Base-by-base conservation (phyloP, 2,797 vertebrate species). In the Ispidina lecontei region DNA sequence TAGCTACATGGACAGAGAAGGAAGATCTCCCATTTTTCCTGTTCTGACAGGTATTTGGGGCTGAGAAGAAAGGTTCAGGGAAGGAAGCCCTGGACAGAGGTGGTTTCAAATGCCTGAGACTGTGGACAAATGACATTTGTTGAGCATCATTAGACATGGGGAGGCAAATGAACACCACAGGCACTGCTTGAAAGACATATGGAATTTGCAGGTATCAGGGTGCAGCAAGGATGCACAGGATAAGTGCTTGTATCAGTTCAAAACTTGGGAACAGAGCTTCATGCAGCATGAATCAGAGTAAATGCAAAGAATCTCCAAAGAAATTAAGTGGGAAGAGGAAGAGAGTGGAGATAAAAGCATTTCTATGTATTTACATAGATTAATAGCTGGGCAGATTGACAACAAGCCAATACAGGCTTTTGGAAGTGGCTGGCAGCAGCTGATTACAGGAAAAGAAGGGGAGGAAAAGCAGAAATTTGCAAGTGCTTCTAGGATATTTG, bases 331-430 rank as follows among this genome's bases (percentile, higher is more conserved):
- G 47, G 28, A 79, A 94, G 12, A 35, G 41, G 65, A 77, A 62
- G 43, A 62, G 47, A 58, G 20, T 17, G 74, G 46, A 77, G 70
- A 85, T 83, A 91, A 91, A 94, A 93, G 51, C 43, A 75, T 75
- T 92, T 92, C 23, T 93, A 81, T 43, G 20, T 51, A 94, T 91
- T 95, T 89, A 89, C 69, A 85, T 56, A 94, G 84, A 92, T 91
- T 91, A 92, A 69, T 49, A 49, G 43, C 58, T 65, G 18, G 62
- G 73, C 46, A 94, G 91, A 89, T 60, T 87, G 82, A 80, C 78
- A 88, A 55, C 13, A 91, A 80, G 54, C 65, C 62, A 91, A 78
- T 75, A 92, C 10, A 77, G n/a, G 19, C 83, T 86, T 87, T 74
- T 37, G 62, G 72, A 92, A 92, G 69, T 52, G 65, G 51, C 47